Evolutionary conservation across 1,140 invertebrate genomes (phyloP), one percentile per base, ranked within the genome.

Genomic region (Nautilus pompilius): DNA sequence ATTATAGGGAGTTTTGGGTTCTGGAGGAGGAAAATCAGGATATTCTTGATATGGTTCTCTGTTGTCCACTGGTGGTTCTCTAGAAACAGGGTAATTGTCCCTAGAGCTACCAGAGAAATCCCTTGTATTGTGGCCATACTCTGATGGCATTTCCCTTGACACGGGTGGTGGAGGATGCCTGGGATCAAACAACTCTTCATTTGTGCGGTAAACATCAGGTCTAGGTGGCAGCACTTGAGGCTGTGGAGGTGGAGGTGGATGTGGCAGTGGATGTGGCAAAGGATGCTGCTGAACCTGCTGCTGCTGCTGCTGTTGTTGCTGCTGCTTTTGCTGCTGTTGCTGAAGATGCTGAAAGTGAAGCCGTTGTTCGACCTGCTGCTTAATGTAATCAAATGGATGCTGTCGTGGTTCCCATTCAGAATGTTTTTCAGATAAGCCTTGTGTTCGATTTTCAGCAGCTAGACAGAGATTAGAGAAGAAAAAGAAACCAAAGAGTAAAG

Each of bases 241-340:
- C 51, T 62, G 62, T 66, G 66, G 59, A 57, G 68, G 61, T 30
- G 66, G 58, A 22, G 67, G 67, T 34, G 71, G 58, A 34, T 70
- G 62, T 17, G 67, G 68, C 1, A 68, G 63, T 26, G 62, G 66
- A 24, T 61, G 64, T 30, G 20, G n/a, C 22, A 56, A 66, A 68
- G 48, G 60, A 69, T 55, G 70, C 63, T 57, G 76, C 49, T 62
- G 72, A 63, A 10, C 76, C 61, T 88, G 74, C 76, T 15, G 80
- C 80, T 59, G 63, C 17, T 29, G 30, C 32, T 41, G 26, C 34
- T 65, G 58, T 45, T 45, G 36, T 55, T 54, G 63, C 5, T 45
- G 51, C 5, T 32, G 26, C 33, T 56, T 34, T 22, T 57, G 54
- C 36, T 56, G 58, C 17, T 68, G 60, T 34, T 67, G 63, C 26